Evolutionary conservation across 2,888 invertebrate species (phyloP).

Genomic region (Limnephilus marmoratus): DNA sequence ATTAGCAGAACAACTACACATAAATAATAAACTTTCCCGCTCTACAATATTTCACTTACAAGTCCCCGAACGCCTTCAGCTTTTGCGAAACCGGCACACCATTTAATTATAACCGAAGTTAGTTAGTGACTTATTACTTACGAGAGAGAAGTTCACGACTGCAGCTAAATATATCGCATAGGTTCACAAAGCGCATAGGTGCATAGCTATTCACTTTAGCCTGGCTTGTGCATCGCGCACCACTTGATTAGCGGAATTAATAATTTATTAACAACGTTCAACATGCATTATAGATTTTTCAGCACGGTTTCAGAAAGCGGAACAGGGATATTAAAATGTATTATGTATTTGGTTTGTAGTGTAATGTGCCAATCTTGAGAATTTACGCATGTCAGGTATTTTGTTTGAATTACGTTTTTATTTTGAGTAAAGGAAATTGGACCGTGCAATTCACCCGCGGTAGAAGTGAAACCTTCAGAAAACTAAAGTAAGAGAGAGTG

Average conservation of each 20-base stretch:
- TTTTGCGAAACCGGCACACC: not conserved
- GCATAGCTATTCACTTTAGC: not conserved
- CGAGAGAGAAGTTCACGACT: not conserved
- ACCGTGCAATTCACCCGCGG: too few relatives aligned
- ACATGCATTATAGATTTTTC: not conserved
- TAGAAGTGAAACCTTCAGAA: too few relatives aligned
- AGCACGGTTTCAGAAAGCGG: not conserved
- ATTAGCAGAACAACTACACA: conserved; percentile 2
- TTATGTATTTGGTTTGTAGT: not conserved
- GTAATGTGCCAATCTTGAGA: not conserved
- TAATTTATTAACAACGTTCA: not conserved
- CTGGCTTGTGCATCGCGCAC: not conserved
- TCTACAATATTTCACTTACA: conserved; percentile 17
- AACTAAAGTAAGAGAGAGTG: too few relatives aligned
- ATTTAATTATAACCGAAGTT: conserved; percentile 4
- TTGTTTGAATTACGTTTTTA: too few relatives aligned
- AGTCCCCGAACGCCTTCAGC: conserved; percentile 16
- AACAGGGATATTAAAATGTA: not conserved
- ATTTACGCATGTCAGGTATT: not conserved
- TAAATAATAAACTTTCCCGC: not conserved
- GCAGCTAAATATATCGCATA: not conserved
- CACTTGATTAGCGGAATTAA: not conserved
- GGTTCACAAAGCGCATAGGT: not conserved
- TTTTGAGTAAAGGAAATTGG: too few relatives aligned
- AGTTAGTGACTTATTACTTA: not conserved